Percentiles rank a stretch among this genome's conserved stretches.
Conservation (phyloP, 92 coral and sea anemone genomes). For the Siderastrea radians region DNA sequence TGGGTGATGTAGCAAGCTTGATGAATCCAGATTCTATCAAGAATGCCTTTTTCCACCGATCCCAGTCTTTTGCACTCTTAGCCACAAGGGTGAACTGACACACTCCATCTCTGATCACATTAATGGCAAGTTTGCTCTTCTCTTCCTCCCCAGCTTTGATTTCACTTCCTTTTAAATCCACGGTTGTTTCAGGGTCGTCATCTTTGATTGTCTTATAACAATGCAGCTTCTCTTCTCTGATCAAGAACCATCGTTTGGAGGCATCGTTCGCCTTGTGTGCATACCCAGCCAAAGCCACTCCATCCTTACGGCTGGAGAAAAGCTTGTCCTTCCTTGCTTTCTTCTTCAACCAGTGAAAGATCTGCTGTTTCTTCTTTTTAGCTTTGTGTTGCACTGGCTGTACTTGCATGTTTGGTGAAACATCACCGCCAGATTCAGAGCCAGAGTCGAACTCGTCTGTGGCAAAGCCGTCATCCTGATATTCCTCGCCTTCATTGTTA, state of each 20-base stretch:
- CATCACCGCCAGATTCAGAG: slow-evolving; percentile 78
- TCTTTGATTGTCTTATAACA: slow-evolving; percentile 89
- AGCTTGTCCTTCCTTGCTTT: slow-evolving; percentile 73
- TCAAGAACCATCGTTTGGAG: slow-evolving; percentile 88
- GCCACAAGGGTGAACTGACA: slow-evolving; percentile 77
- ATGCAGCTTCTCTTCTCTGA: slow-evolving; percentile 86
- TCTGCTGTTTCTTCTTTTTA: slow-evolving; percentile 72
- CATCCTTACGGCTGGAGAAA: slow-evolving; percentile 87
- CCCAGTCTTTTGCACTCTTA: slow-evolving; percentile 81
- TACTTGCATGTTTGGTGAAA: slow-evolving; percentile 55
- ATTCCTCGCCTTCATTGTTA: slow-evolving; percentile 51
- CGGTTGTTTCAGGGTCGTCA: slow-evolving; percentile 79
- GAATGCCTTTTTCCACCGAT: slow-evolving; percentile 90
- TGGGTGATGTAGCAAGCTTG: slow-evolving; percentile 72
- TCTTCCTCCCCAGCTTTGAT: slow-evolving; percentile 78
- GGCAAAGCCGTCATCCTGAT: slow-evolving; percentile 87
- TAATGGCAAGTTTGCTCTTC: slow-evolving; percentile 75
- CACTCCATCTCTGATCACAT: slow-evolving; percentile 80
- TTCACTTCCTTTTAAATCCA: slow-evolving; percentile 83
- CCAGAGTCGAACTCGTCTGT: slow-evolving; percentile 88
- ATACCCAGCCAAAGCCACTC: slow-evolving; percentile 90
- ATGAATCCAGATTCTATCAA: slow-evolving; percentile 90
- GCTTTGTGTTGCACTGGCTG: slow-evolving; percentile 79
- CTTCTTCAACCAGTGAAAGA: slow-evolving; percentile 91
- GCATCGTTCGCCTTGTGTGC: slow-evolving; percentile 76